phyloP scores from a whole-genome alignment of 2,888 invertebrate species.

The Pomacea canaliculata region DNA sequence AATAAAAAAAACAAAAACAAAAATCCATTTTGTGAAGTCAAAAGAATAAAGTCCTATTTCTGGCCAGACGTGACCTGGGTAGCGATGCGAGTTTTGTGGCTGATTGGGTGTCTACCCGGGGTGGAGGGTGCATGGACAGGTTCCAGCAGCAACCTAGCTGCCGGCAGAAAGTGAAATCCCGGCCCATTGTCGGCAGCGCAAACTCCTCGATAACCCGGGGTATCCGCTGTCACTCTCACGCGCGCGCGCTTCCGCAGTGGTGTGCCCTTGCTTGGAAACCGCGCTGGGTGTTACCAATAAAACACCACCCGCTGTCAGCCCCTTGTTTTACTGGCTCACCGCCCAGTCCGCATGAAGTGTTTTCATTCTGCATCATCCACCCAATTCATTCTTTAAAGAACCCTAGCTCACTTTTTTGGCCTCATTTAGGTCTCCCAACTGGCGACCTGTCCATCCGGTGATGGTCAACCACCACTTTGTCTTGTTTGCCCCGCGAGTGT shows the following conservation, averaged over 20 bases:
- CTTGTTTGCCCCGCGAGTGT: too few species aligned
- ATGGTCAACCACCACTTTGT: too few species aligned
- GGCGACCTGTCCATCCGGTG: too few species aligned
- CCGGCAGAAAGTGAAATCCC: constrained; percentile 3
- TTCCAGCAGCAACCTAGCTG: background rate
- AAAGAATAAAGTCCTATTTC: too few species aligned
- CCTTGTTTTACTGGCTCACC: constrained; percentile 4
- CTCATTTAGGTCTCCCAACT: too few species aligned
- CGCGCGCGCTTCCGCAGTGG: background rate
- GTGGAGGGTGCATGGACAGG: background rate
- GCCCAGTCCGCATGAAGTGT: background rate
- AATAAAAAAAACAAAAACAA: too few species aligned
- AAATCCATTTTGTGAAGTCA: too few species aligned
- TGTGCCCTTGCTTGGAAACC: constrained; percentile 14
- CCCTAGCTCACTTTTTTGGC: too few species aligned
- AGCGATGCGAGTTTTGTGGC: too few species aligned
- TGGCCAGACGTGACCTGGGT: too few species aligned
- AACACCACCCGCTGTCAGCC: background rate
- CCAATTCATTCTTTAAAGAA: too few species aligned
- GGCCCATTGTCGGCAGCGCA: background rate
- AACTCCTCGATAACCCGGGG: constrained; percentile 4
- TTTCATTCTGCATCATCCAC: background rate
- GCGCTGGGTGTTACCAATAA: constrained; percentile 17
- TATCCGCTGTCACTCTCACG: background rate
- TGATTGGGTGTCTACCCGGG: background rate